Evolutionary conservation across 2,888 invertebrate genomes (phyloP), one percentile per base, ranked within the genome.

Genomic region (Girardia tigrina): DNA sequence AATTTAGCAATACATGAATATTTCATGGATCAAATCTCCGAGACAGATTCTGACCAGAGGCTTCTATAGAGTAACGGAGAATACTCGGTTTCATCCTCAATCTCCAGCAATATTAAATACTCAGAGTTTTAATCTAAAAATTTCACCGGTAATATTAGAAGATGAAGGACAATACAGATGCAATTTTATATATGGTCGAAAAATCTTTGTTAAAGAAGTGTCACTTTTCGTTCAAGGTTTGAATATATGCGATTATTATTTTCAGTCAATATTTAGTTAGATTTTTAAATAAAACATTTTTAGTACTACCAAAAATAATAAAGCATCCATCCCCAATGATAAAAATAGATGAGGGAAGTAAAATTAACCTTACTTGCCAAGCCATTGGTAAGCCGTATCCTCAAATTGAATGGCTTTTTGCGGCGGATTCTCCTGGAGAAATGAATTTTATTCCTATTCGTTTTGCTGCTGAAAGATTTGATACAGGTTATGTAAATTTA

Each of bases 71-170:
- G 56, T 56, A 16, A 56, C 56, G 4, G 56, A 56, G 23, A 56
- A 56, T 56, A 56, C 4, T 2, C n/a, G 56, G 23, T 56, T 56
- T n/a, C 56, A 56, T 56, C 56, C 56, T 12, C 56, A 56, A 56
- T 56, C 56, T n/a, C 56, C 56, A 12, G 56, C 56, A 6, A 56
- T 56, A 20, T 56, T 56, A 56, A 56, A 56, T 56, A 56, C 56
- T 4, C 56, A 56, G 23, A 56, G 56, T n/a, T 56, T 56, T n/a
- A 56, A 56, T 56, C 23, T 56, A 16, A 56, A 56, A n/a, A 56
- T 56, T 20, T 56, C 56, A 4, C 56, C 56, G 20, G 56, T 56
- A 12, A 12, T 56, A 56, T 2, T 56, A 12, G 56, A 4, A 8
- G 56, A 56, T 23, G 56, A 56, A 56, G 56, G 56, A 4, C 56